Evolutionary conservation across 1,140 invertebrate genomes (phyloP).

Genomic region (Drosophila sp.): DNA sequence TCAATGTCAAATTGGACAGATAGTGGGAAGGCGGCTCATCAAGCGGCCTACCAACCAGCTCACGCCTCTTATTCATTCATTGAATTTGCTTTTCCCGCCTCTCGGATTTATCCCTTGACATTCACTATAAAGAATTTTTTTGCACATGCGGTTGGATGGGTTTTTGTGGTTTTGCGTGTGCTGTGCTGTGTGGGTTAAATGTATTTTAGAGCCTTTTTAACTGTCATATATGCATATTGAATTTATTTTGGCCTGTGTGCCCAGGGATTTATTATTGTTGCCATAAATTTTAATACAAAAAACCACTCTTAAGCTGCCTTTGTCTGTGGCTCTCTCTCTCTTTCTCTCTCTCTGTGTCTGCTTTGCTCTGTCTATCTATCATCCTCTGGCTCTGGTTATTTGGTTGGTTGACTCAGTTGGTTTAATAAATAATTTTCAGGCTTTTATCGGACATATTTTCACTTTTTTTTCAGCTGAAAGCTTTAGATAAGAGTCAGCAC

Average conservation of each 20-base stretch:
- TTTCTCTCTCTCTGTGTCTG: conserved; percentile 9
- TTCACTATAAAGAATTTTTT: conserved; percentile 17
- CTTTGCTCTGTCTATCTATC: neutral
- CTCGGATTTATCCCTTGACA: conserved; percentile 1
- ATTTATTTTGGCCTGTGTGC: conserved; percentile 37
- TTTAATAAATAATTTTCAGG: conserved; percentile 70
- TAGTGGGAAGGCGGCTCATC: conserved; percentile 38
- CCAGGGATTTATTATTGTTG: conserved; percentile 58
- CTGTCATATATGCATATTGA: conserved; percentile 38
- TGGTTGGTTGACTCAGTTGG: conserved; percentile 25
- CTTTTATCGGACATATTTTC: conserved; percentile 69
- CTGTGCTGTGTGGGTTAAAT: conserved; percentile 35
- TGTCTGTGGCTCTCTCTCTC: conserved; percentile 12
- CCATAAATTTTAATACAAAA: conserved; percentile 68
- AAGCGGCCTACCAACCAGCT: neutral
- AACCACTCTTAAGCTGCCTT: conserved; percentile 44
- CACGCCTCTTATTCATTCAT: neutral
- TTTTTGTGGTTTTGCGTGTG: conserved; percentile 3
- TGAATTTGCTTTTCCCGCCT: neutral
- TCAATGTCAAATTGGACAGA: conserved; percentile 72
- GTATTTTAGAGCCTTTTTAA: conserved; percentile 53
- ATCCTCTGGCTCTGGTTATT: neutral
- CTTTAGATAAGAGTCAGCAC: conserved; percentile 56
- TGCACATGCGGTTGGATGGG: conserved; percentile 16
- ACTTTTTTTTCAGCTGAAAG: conserved; percentile 48